Conservation (phyloP, 1,140 invertebrate genomes). For the Gryllus bimaculatus region DNA sequence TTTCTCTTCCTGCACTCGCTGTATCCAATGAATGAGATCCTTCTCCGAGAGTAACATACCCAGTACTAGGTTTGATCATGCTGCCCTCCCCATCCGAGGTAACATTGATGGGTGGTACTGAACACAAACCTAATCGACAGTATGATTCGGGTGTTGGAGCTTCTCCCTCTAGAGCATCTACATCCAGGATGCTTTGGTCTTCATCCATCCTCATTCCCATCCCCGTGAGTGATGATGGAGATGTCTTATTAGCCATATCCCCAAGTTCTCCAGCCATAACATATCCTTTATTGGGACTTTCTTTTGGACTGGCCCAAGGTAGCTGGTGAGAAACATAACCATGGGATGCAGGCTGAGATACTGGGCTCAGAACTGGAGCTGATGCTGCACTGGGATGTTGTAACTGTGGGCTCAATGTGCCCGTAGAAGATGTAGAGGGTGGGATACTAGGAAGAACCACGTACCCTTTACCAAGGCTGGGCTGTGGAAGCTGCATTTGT, state of each 20-base stretch:
- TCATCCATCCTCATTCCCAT: background rate
- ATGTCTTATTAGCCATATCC: background rate
- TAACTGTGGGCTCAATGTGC: background rate
- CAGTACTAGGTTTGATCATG: background rate
- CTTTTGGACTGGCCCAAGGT: conserved; percentile 3
- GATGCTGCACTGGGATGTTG: background rate
- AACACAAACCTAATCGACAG: conserved; percentile 12
- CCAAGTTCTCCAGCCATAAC: conserved; percentile 10
- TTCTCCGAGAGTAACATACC: conserved; percentile 16
- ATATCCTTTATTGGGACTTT: conserved; percentile 10
- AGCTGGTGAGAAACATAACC: conserved; percentile 9
- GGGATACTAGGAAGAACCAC: conserved; percentile 15
- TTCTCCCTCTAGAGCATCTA: background rate
- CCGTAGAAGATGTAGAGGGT: background rate
- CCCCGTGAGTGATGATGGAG: background rate
- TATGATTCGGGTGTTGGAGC: conserved; percentile 11
- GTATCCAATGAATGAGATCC: background rate
- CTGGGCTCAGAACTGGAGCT: background rate
- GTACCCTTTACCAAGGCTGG: background rate
- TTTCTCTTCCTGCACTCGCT: background rate
- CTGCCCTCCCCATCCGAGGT: background rate
- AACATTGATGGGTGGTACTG: background rate
- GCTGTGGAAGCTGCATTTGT: background rate
- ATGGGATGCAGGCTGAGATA: background rate
- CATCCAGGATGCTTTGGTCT: conserved; percentile 5